Conservation (phyloP, 1,140 invertebrate species). For the Tyrophagus putrescentiae region DNA sequence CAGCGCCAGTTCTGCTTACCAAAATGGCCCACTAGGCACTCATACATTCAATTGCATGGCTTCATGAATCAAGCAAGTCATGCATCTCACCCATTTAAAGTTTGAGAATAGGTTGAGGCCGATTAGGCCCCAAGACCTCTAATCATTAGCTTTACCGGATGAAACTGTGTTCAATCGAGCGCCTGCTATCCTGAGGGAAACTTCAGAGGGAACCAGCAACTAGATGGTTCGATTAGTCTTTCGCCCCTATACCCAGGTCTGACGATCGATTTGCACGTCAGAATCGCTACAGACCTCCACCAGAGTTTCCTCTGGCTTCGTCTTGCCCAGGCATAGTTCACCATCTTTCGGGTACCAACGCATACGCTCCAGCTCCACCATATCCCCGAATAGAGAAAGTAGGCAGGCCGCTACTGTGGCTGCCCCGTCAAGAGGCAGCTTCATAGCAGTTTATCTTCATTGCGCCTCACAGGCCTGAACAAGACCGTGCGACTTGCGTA, state of each 20-base stretch:
- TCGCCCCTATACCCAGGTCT: too few relatives aligned
- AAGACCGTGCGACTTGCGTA: slow-evolving; percentile 40
- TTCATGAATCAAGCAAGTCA: not conserved
- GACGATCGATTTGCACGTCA: too few relatives aligned
- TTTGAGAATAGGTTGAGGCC: too few relatives aligned
- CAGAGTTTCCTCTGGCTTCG: slow-evolving; percentile 69
- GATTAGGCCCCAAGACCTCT: slow-evolving; percentile 63
- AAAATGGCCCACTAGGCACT: slow-evolving; percentile 73
- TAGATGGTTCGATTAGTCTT: too few relatives aligned
- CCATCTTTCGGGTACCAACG: slow-evolving; percentile 73
- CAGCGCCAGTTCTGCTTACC: slow-evolving; percentile 82
- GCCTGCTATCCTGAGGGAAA: slow-evolving; percentile 59
- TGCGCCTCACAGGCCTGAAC: slow-evolving; percentile 34
- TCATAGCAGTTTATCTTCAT: slow-evolving; percentile 43
- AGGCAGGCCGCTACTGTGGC: not conserved
- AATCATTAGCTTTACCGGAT: slow-evolving; percentile 67
- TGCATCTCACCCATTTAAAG: too few relatives aligned
- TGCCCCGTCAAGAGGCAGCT: not conserved
- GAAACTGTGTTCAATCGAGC: slow-evolving; percentile 34
- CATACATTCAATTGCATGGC: slow-evolving; percentile 34
- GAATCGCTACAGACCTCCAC: too few relatives aligned
- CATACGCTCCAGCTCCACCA: slow-evolving; percentile 52
- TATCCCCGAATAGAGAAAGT: slow-evolving; percentile 30
- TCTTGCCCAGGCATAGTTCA: slow-evolving; percentile 76
- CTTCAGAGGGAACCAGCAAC: slow-evolving; percentile 78